These are phyloP conservation scores for Auanema freiburgensis DNA, from an alignment of 2,888 invertebrate genomes.

Conservation along the genomic window DNA sequence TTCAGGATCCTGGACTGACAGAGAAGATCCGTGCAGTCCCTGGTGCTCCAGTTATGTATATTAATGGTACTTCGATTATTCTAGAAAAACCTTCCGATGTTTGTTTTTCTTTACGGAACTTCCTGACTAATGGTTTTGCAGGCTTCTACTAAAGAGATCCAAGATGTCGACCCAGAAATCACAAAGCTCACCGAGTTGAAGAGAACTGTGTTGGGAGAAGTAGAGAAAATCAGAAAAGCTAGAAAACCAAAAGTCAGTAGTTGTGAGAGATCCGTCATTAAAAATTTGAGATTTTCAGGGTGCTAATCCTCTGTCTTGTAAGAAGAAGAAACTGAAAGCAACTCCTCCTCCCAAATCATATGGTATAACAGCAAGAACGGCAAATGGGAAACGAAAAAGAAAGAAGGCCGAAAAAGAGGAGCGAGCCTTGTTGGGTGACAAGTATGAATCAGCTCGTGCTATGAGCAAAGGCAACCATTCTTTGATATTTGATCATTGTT, in stretches of 20 bases:
- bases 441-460: too few species aligned
- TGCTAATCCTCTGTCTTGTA: constrained; percentile 61
- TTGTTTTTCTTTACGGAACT: constrained; percentile 14
- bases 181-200: constrained; percentile 31
- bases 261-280: not conserved
- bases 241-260: constrained; percentile 29
- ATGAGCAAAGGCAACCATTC: too few species aligned
- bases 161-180: constrained; percentile 30
- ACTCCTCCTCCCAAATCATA: constrained; percentile 4
- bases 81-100: constrained; percentile 44
- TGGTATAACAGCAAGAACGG: constrained; percentile 30
- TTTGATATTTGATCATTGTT: too few species aligned
- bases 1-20: constrained; percentile 50
- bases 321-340: constrained; percentile 51
- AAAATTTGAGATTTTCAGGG: constrained; percentile 24
- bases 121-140: constrained; percentile 9
- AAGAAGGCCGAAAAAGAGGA: constrained; percentile 14
- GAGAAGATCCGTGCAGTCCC: constrained; percentile 44
- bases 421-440: too few species aligned
- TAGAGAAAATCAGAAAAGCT: constrained; percentile 22
- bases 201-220: constrained; percentile 15
- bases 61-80: constrained; percentile 55
- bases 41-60: constrained; percentile 55
- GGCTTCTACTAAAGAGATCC: constrained; percentile 28
- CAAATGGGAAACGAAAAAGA: constrained; percentile 33